These are phyloP conservation scores for Solenopsis invicta DNA, from an alignment of 1,140 invertebrate species.

Conservation along the genomic window DNA sequence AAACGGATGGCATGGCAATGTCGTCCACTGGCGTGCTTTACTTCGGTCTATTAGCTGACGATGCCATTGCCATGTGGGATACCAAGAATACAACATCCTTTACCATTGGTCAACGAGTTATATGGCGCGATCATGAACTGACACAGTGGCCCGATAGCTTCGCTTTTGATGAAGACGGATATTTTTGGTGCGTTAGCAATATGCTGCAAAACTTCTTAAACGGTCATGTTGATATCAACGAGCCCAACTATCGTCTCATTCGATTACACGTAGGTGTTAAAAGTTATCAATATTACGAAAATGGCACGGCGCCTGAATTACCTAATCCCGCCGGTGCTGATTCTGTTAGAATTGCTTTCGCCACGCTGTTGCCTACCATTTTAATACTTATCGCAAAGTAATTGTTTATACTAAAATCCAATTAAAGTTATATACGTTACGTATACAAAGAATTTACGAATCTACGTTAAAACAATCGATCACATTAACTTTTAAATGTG, in stretches of 20 bases:
- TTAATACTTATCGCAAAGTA: slow-evolving; percentile 56
- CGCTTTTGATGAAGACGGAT: slow-evolving; percentile 89
- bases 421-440: not conserved
- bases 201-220: slow-evolving; percentile 89
- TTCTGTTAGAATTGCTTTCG: slow-evolving; percentile 48
- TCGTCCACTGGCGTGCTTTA: slow-evolving; percentile 90
- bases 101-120: slow-evolving; percentile 87
- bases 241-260: slow-evolving; percentile 89
- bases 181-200: slow-evolving; percentile 90
- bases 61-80: slow-evolving; percentile 91
- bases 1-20: slow-evolving; percentile 91
- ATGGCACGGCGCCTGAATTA: slow-evolving; percentile 80
- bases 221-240: slow-evolving; percentile 86
- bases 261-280: slow-evolving; percentile 86
- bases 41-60: slow-evolving; percentile 89
- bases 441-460: not conserved
- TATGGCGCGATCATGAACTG: slow-evolving; percentile 89
- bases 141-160: slow-evolving; percentile 92
- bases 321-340: slow-evolving; percentile 81
- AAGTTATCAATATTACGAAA: slow-evolving; percentile 89
- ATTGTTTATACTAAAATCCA: not conserved
- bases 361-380: slow-evolving; percentile 32
- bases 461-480: not conserved
- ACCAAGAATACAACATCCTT: slow-evolving; percentile 83
- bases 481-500: not conserved